phyloP scores from a whole-genome alignment of 1,140 invertebrate genomes.

The Euwallacea similis region DNA sequence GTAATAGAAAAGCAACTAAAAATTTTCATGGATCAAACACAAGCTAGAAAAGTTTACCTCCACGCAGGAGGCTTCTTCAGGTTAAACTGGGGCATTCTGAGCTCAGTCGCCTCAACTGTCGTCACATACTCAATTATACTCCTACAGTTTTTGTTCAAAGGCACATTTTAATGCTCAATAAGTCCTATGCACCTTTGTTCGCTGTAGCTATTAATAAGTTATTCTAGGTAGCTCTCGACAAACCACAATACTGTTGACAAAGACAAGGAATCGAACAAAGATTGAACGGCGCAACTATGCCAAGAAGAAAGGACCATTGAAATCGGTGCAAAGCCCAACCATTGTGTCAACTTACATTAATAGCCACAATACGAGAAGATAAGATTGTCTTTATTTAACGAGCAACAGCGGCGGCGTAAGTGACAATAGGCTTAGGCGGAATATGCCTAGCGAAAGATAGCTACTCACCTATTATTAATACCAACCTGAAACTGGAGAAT shows the following conservation, averaged over 20 bases:
- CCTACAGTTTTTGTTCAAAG: conserved; percentile 25
- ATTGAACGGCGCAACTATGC: conserved; percentile 12
- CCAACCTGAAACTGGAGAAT: conserved; percentile 19
- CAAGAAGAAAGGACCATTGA: conserved; percentile 14
- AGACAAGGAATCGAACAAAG: conserved; percentile 9
- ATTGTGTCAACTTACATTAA: conserved; percentile 21
- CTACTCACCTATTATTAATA: conserved; percentile 27
- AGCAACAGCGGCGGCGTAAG: conserved; percentile 13
- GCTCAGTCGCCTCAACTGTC: conserved; percentile 19
- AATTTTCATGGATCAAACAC: conserved; percentile 16
- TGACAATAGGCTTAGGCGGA: conserved; percentile 29
- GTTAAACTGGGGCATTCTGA: conserved; percentile 24
- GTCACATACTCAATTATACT: conserved; percentile 22
- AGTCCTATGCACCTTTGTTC: background rate
- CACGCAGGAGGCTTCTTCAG: conserved; percentile 25
- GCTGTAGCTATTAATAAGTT: background rate
- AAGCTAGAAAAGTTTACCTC: conserved; percentile 10
- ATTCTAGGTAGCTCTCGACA: background rate
- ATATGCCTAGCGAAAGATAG: conserved; percentile 24
- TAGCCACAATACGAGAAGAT: conserved; percentile 19
- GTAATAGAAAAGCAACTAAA: conserved; percentile 2
- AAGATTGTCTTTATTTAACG: conserved; percentile 22
- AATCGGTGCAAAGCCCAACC: conserved; percentile 9
- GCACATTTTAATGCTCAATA: conserved; percentile 3
- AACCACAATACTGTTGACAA: background rate